phyloP scores from a whole-genome alignment of 2,797 vertebrate species.

The Pteropus rufus region DNA sequence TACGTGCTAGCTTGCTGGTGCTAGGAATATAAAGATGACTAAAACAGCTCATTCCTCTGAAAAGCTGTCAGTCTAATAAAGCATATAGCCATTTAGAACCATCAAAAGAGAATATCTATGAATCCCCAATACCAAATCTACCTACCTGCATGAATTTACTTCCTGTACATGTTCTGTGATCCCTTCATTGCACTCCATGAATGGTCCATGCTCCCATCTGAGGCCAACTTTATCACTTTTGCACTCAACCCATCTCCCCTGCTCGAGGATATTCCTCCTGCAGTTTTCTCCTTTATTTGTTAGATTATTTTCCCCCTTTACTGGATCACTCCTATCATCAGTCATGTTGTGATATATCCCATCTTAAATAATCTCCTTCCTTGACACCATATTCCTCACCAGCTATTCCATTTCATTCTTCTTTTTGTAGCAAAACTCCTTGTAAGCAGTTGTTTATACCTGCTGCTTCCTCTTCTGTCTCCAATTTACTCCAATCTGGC shows the following conservation, averaged over 20 bases:
- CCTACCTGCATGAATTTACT: background rate
- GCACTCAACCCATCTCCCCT: background rate
- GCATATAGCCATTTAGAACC: background rate
- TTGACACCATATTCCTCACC: background rate
- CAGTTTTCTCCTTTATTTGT: background rate
- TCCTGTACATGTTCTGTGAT: background rate
- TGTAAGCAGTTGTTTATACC: background rate
- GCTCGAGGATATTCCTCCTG: background rate
- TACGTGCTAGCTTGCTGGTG: background rate
- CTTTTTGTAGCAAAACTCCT: background rate
- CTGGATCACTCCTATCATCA: background rate
- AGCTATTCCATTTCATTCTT: background rate
- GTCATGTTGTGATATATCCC: background rate
- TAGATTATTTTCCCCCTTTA: background rate
- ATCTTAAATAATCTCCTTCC: background rate
- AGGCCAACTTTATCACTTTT: background rate
- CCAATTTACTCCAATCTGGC: background rate
- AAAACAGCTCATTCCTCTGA: background rate
- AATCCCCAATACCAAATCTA: background rate
- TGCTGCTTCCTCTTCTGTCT: background rate
- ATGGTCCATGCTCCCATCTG: background rate
- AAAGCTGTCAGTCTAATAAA: background rate
- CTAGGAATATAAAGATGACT: background rate
- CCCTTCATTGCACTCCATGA: rapidly evolving
- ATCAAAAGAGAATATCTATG: background rate